These are phyloP conservation scores for Gymnothorax javanicus DNA, from an alignment of 2,797 vertebrate genomes.

Conservation along the genomic window DNA sequence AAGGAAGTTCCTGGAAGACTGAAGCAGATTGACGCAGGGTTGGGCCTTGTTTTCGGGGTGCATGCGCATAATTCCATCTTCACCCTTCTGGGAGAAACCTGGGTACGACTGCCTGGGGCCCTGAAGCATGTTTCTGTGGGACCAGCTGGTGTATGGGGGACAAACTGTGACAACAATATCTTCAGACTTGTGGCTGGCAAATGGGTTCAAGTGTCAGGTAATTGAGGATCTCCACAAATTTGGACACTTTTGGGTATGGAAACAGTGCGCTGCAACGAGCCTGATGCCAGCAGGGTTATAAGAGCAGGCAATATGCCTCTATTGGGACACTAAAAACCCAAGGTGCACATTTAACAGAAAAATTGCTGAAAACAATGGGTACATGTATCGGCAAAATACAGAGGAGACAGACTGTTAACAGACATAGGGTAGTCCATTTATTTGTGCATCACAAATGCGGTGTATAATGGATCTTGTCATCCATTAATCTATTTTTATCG, in stretches of 20 bases:
- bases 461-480: too few relatives aligned
- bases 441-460: not conserved
- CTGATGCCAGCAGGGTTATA: not conserved
- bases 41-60: conserved; percentile 31
- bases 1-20: accelerated
- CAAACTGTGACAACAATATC: not conserved
- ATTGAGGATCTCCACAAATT: not conserved
- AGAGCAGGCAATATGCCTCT: not conserved
- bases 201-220: conserved; percentile 20
- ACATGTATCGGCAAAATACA: not conserved
- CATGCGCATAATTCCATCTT: not conserved
- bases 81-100: not conserved
- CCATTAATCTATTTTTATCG: not conserved
- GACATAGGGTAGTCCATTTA: not conserved
- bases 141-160: conserved; percentile 42
- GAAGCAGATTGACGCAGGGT: conserved; percentile 53
- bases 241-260: not conserved
- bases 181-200: conserved; percentile 27
- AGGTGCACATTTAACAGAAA: not conserved
- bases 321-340: not conserved
- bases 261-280: not conserved
- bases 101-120: not conserved
- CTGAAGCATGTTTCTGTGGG: conserved; percentile 44
- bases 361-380: not conserved
- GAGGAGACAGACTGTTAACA: not conserved